Evolutionary conservation across 1,140 invertebrate species (phyloP).

Genomic region (Lethrus apterus): DNA sequence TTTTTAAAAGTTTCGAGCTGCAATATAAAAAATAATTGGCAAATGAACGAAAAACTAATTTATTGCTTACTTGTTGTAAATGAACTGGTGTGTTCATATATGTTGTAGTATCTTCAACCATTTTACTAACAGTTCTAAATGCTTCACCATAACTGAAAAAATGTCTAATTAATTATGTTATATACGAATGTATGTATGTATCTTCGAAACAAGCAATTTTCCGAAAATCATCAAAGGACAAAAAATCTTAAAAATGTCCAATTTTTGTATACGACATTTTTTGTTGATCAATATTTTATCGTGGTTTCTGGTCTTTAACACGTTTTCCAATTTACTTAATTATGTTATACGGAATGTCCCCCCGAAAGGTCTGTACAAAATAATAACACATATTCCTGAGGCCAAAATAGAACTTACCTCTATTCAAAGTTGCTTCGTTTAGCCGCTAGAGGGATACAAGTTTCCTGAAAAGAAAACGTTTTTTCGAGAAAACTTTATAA

Average conservation of each 20-base stretch:
- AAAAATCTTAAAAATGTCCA: conserved; percentile 3
- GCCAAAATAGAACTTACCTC: not conserved
- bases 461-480: too few species aligned
- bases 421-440: too few species aligned
- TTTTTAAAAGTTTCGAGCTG: conserved; percentile 33
- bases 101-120: conserved; percentile 44
- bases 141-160: conserved; percentile 44
- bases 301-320: not conserved
- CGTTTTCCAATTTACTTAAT: not conserved
- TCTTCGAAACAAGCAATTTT: not conserved
- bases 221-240: too few species aligned
- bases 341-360: not conserved
- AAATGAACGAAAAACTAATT: not conserved
- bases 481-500: too few species aligned
- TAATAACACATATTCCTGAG: too few species aligned
- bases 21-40: conserved; percentile 17
- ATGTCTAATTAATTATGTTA: not conserved
- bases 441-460: too few species aligned
- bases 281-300: not conserved
- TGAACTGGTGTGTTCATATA: conserved; percentile 45
- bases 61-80: conserved; percentile 28
- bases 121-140: conserved; percentile 44
- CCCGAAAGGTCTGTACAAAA: too few species aligned
- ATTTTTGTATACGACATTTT: conserved; percentile 7
- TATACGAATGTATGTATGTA: not conserved